These are phyloP conservation scores for Hormiphora californensis DNA, from an alignment of 37 sponge, comb jelly and placozoan genomes.

Conservation along the genomic window DNA sequence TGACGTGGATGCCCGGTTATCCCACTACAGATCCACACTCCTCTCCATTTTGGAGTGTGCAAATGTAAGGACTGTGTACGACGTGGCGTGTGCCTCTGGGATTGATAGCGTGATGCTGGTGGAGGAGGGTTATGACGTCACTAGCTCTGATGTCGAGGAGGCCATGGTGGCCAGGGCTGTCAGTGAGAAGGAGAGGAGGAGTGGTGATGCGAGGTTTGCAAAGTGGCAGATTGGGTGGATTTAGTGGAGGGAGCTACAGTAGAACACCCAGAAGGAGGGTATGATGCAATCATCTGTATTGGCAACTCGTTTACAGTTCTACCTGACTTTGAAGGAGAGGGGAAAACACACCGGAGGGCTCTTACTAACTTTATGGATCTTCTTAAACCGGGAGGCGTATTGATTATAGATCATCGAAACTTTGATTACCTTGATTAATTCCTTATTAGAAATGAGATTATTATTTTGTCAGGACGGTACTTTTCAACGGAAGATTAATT, in stretches of 20 bases:
- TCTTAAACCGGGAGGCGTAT: slow-evolving; percentile 56
- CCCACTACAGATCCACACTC: background rate
- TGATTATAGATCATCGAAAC: slow-evolving; percentile 57
- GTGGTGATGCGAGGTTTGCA: background rate
- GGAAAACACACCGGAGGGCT: slow-evolving; percentile 15
- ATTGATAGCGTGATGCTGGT: slow-evolving; percentile 55
- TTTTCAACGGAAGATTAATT: no score
- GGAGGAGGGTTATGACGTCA: slow-evolving; percentile 45
- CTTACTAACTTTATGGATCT: slow-evolving; percentile 43
- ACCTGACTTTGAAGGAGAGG: slow-evolving; percentile 46
- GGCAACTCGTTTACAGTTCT: slow-evolving; percentile 58
- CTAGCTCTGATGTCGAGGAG: slow-evolving; percentile 48
- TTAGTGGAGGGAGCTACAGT: slow-evolving; percentile 51
- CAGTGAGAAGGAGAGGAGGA: background rate
- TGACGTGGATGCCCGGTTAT: background rate
- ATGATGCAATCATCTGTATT: slow-evolving; percentile 56
- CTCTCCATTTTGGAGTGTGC: background rate
- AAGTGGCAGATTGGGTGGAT: slow-evolving; percentile 51
- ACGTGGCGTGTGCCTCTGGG: slow-evolving; percentile 57
- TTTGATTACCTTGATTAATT: no score
- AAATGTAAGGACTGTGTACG: slow-evolving; percentile 32
- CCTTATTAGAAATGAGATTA: no score
- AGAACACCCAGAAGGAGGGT: slow-evolving; percentile 22
- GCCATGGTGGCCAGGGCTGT: slow-evolving; percentile 46
- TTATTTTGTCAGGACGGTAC: no score